These are phyloP conservation scores for Diadema setosum DNA, from an alignment of 35 echinoderm and acorn worm species.

Conservation along the genomic window DNA sequence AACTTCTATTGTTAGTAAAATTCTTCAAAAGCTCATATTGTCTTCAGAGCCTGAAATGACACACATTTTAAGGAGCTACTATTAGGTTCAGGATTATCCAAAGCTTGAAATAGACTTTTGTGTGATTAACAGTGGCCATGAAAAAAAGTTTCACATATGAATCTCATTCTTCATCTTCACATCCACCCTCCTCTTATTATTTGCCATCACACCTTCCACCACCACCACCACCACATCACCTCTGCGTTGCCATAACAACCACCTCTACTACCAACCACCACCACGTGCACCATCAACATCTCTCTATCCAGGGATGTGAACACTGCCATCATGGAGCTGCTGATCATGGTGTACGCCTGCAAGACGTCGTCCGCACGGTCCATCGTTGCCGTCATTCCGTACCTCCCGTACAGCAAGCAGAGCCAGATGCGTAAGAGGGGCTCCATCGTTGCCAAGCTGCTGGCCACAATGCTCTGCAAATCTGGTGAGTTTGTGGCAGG, in stretches of 20 bases:
- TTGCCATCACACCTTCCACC: too few species aligned
- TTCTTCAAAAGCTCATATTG: too few species aligned
- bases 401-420: conserved; percentile 93
- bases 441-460: conserved; percentile 86
- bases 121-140: not conserved
- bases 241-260: too few species aligned
- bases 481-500: conserved; percentile 69
- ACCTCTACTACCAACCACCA: too few species aligned
- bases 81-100: too few species aligned
- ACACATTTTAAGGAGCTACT: too few species aligned
- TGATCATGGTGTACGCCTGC: conserved; percentile 89
- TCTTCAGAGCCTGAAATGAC: too few species aligned
- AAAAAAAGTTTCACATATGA: not conserved
- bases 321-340: conserved; percentile 87
- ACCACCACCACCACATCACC: too few species aligned
- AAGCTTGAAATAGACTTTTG: too few species aligned
- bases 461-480: conserved; percentile 90
- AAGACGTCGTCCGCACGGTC: conserved; percentile 89
- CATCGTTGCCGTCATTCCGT: conserved; percentile 92
- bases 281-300: not conserved
- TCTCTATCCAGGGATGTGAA: conserved; percentile 55
- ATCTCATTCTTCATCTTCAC: not conserved
- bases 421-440: conserved; percentile 99
- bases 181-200: too few species aligned
- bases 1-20: too few species aligned